Evolutionary conservation across 2,113 vertebrate genomes (phyloP), one percentile per base, ranked within the genome.

Genomic region (Diglossa brunneiventris): DNA sequence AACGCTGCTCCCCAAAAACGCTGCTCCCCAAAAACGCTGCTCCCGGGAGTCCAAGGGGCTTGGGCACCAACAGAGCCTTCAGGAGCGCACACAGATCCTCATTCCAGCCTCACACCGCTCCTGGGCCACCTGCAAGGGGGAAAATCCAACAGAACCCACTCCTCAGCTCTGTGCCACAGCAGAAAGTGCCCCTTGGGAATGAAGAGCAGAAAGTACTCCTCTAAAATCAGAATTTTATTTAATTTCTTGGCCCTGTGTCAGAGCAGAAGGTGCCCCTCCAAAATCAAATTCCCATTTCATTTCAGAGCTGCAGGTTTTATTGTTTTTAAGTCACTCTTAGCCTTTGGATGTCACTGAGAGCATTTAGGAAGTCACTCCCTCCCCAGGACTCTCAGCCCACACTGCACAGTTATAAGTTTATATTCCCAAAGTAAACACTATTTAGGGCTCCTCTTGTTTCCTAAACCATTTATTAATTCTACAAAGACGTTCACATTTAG

Each of bases 331-430:
- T 23, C 80, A 63, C n/a, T 4, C 39, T 33, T 4, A 50, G 42
- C 7, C 53, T 73, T 56, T 33, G 58, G 55, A 22, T 76, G 73
- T 8, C 63, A 22, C 39, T 55, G 59, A 88, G 50, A 89, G 79
- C 76, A 37, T 49, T 77, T 22, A 70, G n/a, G 63, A 50, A 88
- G 39, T 50, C 75, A 28, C 63, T 74, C 81, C 58, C 77, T 73
- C 41, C 10, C 37, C 27, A 3, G 31, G 67, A 92, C 75, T 88
- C 90, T 35, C 35, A 1, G 89, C 86, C 86, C 94, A 47, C 35
- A 28, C 50, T 83, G 79, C 82, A n/a, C 53, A 67, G 37, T 90
- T 93, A 96, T 83, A 88, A 59, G 83, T 73, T 93, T 67, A 31
- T 70, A 73, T 83, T 73, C 75, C 31, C 14, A 24, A 80, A 69